Percentiles rank a stretch among this genome's conserved stretches.
These are phyloP conservation scores for Brachionus angularis DNA, from an alignment of 1,140 invertebrate genomes.

Conservation along the genomic window DNA sequence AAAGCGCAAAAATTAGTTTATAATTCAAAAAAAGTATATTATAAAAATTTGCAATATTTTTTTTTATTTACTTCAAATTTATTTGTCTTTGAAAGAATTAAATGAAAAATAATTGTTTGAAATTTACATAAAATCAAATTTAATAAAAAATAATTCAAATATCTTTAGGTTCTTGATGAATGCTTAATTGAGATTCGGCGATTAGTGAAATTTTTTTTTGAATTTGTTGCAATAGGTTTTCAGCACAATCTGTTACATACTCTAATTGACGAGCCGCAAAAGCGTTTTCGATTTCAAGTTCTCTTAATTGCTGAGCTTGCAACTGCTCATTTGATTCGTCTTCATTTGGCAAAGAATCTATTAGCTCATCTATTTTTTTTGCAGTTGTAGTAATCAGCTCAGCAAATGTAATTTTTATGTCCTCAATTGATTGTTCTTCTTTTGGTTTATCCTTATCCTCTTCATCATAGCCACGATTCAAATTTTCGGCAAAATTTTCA, in stretches of 20 bases:
- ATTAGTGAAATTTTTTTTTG: slow-evolving; percentile 26
- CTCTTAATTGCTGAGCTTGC: slow-evolving; percentile 33
- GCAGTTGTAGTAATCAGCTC: slow-evolving; percentile 21
- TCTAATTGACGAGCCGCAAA: slow-evolving; percentile 21
- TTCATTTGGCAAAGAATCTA: slow-evolving; percentile 42
- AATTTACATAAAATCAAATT: not conserved
- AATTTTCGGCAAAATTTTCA: slow-evolving; percentile 39
- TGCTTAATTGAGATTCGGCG: slow-evolving; percentile 18
- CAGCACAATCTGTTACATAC: slow-evolving; percentile 16
- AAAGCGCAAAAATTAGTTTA: not conserved
- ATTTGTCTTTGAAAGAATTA: no score
- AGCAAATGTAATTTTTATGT: slow-evolving; percentile 11
- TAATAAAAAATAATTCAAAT: no score
- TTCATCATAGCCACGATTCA: slow-evolving; percentile 7
- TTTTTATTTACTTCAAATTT: no score
- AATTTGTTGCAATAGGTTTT: slow-evolving; percentile 42
- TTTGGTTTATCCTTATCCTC: slow-evolving; percentile 15
- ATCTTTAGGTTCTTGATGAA: slow-evolving; percentile 31
- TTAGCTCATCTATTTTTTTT: slow-evolving; percentile 30
- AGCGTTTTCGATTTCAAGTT: slow-evolving; percentile 34
- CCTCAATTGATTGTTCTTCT: slow-evolving; percentile 43
- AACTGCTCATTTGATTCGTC: slow-evolving; percentile 40
- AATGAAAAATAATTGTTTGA: not conserved
- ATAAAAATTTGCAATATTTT: no score
- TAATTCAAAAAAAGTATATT: not conserved